A percentile compares a stretch with the other conserved stretches of the same genome.
These are phyloP conservation scores for Salvelinus alpinus DNA, from an alignment of 2,113 vertebrate genomes.

Conservation along the genomic window DNA sequence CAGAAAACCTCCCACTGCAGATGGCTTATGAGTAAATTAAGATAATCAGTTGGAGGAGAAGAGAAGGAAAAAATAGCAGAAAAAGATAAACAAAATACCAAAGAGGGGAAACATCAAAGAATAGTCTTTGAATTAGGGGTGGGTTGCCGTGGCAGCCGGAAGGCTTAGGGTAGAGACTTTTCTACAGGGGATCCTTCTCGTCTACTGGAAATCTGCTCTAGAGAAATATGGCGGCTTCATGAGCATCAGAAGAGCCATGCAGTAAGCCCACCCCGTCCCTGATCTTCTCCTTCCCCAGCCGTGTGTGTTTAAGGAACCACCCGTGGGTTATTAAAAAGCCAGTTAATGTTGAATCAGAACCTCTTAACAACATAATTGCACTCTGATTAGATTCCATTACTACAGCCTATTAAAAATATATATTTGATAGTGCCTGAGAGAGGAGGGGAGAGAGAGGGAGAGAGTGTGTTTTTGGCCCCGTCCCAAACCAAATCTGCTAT, in stretches of 20 bases:
- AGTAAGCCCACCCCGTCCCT: background rate
- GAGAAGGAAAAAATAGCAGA: background rate
- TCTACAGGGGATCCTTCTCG: too few relatives aligned
- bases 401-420: conserved; percentile 19
- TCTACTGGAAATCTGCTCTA: too few relatives aligned
- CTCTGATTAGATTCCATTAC: conserved; percentile 42
- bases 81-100: conserved; percentile 15
- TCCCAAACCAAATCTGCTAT: background rate
- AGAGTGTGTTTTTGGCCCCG: background rate
- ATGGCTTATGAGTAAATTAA: too few relatives aligned
- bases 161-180: background rate
- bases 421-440: background rate
- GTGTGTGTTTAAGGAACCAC: conserved; percentile 24
- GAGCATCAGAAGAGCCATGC: too few relatives aligned
- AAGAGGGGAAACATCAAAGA: conserved; percentile 29
- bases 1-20: too few relatives aligned
- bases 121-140: conserved; percentile 23
- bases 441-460: background rate
- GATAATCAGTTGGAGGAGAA: conserved; percentile 14
- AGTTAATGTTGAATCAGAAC: conserved; percentile 24
- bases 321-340: conserved; percentile 6
- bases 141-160: background rate
- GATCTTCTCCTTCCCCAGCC: background rate
- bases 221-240: too few relatives aligned
- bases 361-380: conserved; percentile 23